These are phyloP conservation scores for Drosophila willistoni DNA, from an alignment of 1,140 invertebrate species.

Conservation along the genomic window DNA sequence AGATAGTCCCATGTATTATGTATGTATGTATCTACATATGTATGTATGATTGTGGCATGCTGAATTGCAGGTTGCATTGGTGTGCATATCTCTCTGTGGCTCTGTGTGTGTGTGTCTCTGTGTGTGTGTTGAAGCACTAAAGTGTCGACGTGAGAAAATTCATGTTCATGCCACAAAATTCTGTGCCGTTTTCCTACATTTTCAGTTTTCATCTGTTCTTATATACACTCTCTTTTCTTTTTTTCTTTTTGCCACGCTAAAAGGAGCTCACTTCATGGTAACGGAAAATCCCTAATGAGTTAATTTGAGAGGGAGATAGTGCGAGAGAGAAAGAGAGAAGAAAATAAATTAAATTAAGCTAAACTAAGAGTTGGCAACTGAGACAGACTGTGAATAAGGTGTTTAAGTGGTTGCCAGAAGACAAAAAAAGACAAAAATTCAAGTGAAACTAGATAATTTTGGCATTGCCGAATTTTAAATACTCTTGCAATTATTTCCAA, in stretches of 20 bases:
- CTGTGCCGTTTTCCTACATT: slow-evolving; percentile 68
- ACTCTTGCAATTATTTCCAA: too few species aligned
- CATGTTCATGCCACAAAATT: slow-evolving; percentile 78
- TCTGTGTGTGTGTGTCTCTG: not conserved
- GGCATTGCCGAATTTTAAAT: too few species aligned
- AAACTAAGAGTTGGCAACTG: slow-evolving; percentile 6
- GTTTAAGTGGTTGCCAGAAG: not conserved
- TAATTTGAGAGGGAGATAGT: not conserved
- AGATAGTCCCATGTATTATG: slow-evolving; percentile 5
- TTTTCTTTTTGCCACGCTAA: not conserved
- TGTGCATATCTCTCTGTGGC: not conserved
- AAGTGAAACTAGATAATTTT: too few species aligned
- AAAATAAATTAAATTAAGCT: not conserved
- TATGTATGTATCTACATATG: not conserved
- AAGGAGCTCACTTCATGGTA: not conserved
- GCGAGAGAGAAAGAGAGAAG: not conserved
- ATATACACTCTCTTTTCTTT: too few species aligned
- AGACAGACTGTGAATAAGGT: too few species aligned
- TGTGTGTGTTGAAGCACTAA: slow-evolving; percentile 37
- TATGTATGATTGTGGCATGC: slow-evolving; percentile 5
- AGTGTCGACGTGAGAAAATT: slow-evolving; percentile 77
- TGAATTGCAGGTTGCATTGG: slow-evolving; percentile 58
- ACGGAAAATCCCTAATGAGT: slow-evolving; percentile 1
- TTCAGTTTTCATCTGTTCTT: not conserved
- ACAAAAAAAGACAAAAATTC: too few species aligned